A percentile compares a stretch with the other conserved stretches of the same genome.
Evolutionary conservation across 2,113 vertebrate species (phyloP).

Genomic region (Amphiprion percula): DNA sequence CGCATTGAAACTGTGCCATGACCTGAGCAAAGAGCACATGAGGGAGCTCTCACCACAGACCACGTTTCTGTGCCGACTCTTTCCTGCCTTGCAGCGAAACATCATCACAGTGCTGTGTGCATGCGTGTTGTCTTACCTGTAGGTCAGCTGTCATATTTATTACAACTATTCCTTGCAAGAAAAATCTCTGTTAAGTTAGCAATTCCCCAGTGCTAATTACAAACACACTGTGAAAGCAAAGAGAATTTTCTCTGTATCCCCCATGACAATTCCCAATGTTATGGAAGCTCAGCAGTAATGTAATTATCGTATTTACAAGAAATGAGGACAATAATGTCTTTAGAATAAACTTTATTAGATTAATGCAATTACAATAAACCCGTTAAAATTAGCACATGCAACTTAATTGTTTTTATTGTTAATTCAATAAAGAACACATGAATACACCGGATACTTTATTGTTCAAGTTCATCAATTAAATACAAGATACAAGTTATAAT

Average conservation of each 20-base stretch:
- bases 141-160: conserved; percentile 35
- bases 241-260: conserved; percentile 37
- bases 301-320: conserved; percentile 55
- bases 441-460: conserved; percentile 42
- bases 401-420: conserved; percentile 53
- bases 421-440: conserved; percentile 44
- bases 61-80: conserved; percentile 22
- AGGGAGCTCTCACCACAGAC: conserved; percentile 34
- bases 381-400: conserved; percentile 41
- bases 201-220: conserved; percentile 36
- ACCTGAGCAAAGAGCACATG: conserved; percentile 39
- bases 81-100: conserved; percentile 25
- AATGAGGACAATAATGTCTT: conserved; percentile 59
- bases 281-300: conserved; percentile 47
- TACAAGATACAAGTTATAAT: conserved; percentile 30
- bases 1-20: conserved; percentile 47
- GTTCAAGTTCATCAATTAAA: conserved; percentile 38
- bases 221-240: conserved; percentile 47
- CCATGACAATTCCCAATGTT: conserved; percentile 36
- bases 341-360: conserved; percentile 62
- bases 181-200: conserved; percentile 33
- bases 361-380: conserved; percentile 50
- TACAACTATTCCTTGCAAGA: conserved; percentile 3
- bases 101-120: neutral
- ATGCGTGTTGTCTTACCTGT: conserved; percentile 32